Conservation (phyloP, 2,888 invertebrate genomes). For the Oxycera nigricornis region DNA sequence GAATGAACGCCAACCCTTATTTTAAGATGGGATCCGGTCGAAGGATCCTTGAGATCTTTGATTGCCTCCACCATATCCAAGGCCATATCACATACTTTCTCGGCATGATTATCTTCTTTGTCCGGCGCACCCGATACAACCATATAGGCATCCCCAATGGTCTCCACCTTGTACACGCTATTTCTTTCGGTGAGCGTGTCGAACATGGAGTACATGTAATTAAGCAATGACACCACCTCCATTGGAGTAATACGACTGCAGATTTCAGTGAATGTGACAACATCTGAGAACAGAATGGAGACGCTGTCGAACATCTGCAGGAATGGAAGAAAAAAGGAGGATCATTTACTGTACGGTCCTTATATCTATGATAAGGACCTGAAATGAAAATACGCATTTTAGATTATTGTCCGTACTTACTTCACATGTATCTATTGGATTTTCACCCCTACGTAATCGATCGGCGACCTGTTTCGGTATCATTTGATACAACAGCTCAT, state of each 20-base stretch:
- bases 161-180: slow-evolving; percentile 96
- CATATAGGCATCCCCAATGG: slow-evolving; percentile 98
- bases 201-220: slow-evolving; percentile 97
- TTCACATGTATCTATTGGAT: slow-evolving; percentile 96
- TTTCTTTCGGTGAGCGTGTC: slow-evolving; percentile 93
- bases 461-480: slow-evolving; percentile 98
- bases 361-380: neutral
- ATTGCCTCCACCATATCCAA: slow-evolving; percentile 95
- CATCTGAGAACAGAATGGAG: slow-evolving; percentile 96
- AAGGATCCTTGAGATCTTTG: slow-evolving; percentile 88
- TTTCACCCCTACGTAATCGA: slow-evolving; percentile 89
- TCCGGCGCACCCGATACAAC: slow-evolving; percentile 95
- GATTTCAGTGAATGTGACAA: slow-evolving; percentile 97
- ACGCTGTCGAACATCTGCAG: slow-evolving; percentile 93
- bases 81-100: slow-evolving; percentile 94
- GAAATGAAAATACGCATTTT: neutral
- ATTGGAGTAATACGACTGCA: slow-evolving; percentile 95
- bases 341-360: too few species aligned
- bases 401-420: slow-evolving; percentile 63
- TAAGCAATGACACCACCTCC: slow-evolving; percentile 97
- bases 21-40: slow-evolving; percentile 83
- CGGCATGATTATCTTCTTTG: slow-evolving; percentile 87
- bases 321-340: neutral
- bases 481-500: slow-evolving; percentile 97
- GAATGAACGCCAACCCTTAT: slow-evolving; percentile 89